Percentiles rank a stretch among this genome's conserved stretches.
phyloP scores from a whole-genome alignment of 2,113 vertebrate species.

The Haemorhous mexicanus region DNA sequence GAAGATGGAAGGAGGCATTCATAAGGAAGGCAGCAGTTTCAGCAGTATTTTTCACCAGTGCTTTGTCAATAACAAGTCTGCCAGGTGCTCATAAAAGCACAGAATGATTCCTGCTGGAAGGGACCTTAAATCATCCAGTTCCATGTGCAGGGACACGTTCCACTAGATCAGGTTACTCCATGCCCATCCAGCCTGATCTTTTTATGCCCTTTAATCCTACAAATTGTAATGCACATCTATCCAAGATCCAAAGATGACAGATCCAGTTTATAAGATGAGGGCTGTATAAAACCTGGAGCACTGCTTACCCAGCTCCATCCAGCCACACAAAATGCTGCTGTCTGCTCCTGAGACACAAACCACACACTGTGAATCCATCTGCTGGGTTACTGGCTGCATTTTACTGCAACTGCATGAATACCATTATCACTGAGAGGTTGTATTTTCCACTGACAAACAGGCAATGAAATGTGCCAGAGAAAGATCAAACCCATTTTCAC shows the following conservation, averaged over 20 bases:
- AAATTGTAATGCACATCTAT: background rate
- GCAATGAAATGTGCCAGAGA: background rate
- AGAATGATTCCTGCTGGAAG: background rate
- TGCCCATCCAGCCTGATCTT: background rate
- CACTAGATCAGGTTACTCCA: background rate
- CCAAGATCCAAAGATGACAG: background rate
- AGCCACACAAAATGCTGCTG: background rate
- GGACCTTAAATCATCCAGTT: background rate
- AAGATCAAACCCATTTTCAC: background rate
- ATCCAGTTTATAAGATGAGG: background rate
- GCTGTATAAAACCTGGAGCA: background rate
- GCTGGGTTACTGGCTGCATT: background rate
- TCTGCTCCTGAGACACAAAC: background rate
- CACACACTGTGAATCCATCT: background rate
- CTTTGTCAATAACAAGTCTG: background rate
- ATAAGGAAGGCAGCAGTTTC: fast-evolving
- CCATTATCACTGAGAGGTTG: background rate
- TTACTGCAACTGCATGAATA: background rate
- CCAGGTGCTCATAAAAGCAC: background rate
- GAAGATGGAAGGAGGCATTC: background rate
- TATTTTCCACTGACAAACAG: background rate
- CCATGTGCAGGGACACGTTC: background rate
- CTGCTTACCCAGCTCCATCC: background rate
- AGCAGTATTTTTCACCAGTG: background rate
- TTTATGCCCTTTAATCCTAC: background rate